Conservation (phyloP, 1,140 invertebrate species). For the Trigoniulus corallinus region DNA sequence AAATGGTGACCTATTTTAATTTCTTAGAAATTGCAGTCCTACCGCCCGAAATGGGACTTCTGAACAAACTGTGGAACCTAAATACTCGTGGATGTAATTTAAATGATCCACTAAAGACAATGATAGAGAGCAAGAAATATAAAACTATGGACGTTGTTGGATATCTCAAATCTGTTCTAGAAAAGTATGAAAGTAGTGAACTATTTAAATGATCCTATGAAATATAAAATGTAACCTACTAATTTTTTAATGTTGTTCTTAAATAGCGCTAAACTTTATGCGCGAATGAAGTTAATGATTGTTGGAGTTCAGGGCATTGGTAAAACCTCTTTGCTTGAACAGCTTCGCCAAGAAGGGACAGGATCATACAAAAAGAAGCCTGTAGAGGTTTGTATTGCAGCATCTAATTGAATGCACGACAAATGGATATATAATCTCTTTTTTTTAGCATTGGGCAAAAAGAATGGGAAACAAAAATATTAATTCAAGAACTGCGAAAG, state of each 20-base stretch:
- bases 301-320: constrained; percentile 87
- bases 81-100: constrained; percentile 77
- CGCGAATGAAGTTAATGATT: constrained; percentile 93
- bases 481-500: constrained; percentile 50
- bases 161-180: constrained; percentile 62
- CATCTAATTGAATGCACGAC: not conserved
- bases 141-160: constrained; percentile 94
- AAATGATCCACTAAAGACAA: constrained; percentile 74
- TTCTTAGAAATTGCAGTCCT: constrained; percentile 54
- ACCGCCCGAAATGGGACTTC: constrained; percentile 83
- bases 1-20: not conserved
- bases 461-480: constrained; percentile 78
- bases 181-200: constrained; percentile 29
- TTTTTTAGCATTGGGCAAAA: constrained; percentile 68
- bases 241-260: too few species aligned
- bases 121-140: constrained; percentile 82
- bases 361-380: constrained; percentile 53
- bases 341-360: constrained; percentile 67
- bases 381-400: constrained; percentile 36
- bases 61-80: constrained; percentile 87
- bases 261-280: constrained; percentile 83
- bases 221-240: not conserved
- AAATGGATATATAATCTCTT: constrained; percentile 8
- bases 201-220: not conserved
- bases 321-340: constrained; percentile 81